Percentiles rank a stretch among this genome's conserved stretches.
phyloP scores from a whole-genome alignment of 2,888 invertebrate genomes.

The Xanthia icteritia region DNA sequence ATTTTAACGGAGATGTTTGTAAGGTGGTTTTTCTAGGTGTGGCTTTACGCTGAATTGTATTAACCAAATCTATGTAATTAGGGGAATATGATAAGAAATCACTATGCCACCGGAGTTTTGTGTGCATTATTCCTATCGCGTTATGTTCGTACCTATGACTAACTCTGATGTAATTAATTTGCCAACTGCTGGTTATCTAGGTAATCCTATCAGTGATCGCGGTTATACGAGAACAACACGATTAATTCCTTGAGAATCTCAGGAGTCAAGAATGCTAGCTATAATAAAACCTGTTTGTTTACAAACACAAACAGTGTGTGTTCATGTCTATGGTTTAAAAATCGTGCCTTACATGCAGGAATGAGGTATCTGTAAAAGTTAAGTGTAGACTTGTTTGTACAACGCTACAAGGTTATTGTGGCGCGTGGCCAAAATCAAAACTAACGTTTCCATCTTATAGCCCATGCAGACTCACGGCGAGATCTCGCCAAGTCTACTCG shows the following conservation, averaged over 20 bases:
- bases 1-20: conserved; percentile 11
- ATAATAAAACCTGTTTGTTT: conserved; percentile 17
- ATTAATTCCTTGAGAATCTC: background rate
- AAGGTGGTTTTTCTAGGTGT: background rate
- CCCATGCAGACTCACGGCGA: too few species aligned
- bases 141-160: background rate
- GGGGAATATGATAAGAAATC: background rate
- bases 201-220: background rate
- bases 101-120: background rate
- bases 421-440: background rate
- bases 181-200: background rate
- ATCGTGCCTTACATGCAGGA: background rate
- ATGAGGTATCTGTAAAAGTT: too few species aligned
- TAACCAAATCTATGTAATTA: too few species aligned
- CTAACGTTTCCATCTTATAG: background rate
- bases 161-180: background rate
- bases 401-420: background rate
- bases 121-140: background rate
- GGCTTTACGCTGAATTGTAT: background rate
- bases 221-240: conserved; percentile 2
- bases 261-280: background rate
- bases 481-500: too few species aligned
- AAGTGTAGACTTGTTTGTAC: too few species aligned
- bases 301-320: conserved; percentile 3
- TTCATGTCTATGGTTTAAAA: background rate